Evolutionary conservation across 2,797 vertebrate species (phyloP).

Genomic region (Sphenopsis melanotis): DNA sequence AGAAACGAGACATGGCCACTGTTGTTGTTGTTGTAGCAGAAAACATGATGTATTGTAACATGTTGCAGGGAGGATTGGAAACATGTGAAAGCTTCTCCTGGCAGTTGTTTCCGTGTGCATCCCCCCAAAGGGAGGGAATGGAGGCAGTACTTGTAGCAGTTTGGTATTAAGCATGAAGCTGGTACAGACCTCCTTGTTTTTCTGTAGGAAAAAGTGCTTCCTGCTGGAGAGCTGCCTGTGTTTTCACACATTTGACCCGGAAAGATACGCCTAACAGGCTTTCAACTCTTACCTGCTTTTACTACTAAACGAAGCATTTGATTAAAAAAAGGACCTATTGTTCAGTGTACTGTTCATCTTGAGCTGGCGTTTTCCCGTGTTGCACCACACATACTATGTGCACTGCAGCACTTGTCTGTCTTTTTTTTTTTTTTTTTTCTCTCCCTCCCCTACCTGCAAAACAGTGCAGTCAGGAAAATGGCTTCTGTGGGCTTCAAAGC

Average conservation of each 20-base stretch:
- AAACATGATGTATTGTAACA: not conserved
- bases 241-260: not conserved
- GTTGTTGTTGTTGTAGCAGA: not conserved
- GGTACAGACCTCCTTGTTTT: not conserved
- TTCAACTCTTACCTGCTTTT: not conserved
- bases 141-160: not conserved
- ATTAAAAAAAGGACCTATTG: not conserved
- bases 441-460: slow-evolving; percentile 40
- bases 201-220: not conserved
- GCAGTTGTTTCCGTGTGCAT: not conserved
- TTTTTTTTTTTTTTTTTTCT: not conserved
- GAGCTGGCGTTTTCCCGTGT: not conserved
- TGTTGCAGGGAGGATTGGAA: not conserved
- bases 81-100: not conserved
- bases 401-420: slow-evolving; percentile 35
- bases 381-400: not conserved
- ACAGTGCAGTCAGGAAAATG: slow-evolving; percentile 62
- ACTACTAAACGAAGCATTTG: not conserved
- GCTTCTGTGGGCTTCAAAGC: slow-evolving; percentile 51
- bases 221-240: not conserved
- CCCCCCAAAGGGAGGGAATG: not conserved
- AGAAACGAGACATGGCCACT: not conserved
- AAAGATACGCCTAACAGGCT: not conserved
- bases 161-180: not conserved
- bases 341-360: not conserved